Evolutionary conservation across 2,113 vertebrate genomes (phyloP), one percentile per base, ranked within the genome.

Genomic region (Ptilonorhynchus violaceus): DNA sequence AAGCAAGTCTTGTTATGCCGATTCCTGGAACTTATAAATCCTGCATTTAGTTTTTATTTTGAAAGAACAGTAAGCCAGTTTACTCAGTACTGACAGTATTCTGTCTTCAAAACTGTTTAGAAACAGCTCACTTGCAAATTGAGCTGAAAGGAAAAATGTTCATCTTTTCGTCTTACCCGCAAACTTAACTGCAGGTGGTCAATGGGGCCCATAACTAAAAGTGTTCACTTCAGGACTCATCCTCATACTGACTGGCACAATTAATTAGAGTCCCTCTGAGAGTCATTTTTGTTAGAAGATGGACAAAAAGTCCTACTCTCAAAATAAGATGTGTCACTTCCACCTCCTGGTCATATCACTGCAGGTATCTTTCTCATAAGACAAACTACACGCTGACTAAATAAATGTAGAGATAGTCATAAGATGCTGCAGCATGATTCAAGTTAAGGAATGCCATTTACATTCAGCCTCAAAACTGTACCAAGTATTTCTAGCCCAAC

Each of bases 31-130:
- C 35, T 96, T 80, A 82, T 31, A 85, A 94, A 72, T 68, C 52
- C 47, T 47, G 20, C 33, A 68, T 94, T 89, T 92, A 87, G 13
- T 74, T 94, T 91, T 84, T 74, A 68, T 84, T 91, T 81, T 94
- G 52, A 85, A 96, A 73, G 70, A 93, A 85, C 74, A 91, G 42
- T 76, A 79, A 88, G 31, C 4, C 21, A 46, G 21, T 72, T 93
- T 94, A 91, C 44, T 79, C 31, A 70, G 44, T 73, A 92, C 58
- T 92, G 46, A 72, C 37, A 67, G 24, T 58, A 82, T 92, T 82
- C 49, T 89, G 69, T 91, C 58, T 93, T 82, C 28, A 62, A 79
- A 85, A 82, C 39, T 82, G 44, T 87, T 94, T 75, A 72, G 68
- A 85, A 94, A 60, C 8, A 60, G n/a, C 16, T 85, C 41, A 22